These are phyloP conservation scores for Dipodomys spectabilis DNA, from an alignment of 2,113 vertebrate species.

Conservation along the genomic window DNA sequence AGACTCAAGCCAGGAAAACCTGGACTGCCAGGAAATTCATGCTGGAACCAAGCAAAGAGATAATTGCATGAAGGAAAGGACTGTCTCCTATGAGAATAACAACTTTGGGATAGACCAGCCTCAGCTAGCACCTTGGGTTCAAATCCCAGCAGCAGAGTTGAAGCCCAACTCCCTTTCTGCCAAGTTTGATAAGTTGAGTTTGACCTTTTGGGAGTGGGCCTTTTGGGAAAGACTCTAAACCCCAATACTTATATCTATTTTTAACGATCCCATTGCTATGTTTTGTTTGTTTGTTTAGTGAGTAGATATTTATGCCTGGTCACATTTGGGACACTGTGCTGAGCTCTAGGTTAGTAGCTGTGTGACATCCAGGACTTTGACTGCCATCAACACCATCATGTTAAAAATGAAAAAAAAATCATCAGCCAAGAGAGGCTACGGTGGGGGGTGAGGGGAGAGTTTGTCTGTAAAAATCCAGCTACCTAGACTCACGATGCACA, in stretches of 20 bases:
- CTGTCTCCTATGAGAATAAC: background rate
- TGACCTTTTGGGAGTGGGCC: background rate
- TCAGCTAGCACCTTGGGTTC: background rate
- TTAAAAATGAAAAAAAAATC: background rate
- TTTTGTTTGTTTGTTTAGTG: background rate
- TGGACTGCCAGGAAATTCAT: background rate
- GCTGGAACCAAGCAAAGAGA: background rate
- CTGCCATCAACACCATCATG: background rate
- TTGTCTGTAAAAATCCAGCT: background rate
- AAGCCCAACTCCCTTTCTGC: background rate
- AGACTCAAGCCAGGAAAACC: background rate
- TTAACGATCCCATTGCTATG: slow-evolving; percentile 59
- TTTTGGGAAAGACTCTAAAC: slow-evolving; percentile 64
- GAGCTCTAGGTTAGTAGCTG: background rate
- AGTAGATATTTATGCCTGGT: slow-evolving; percentile 55
- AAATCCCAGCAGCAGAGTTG: background rate
- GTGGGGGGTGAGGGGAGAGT: too few relatives aligned
- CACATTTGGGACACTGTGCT: background rate
- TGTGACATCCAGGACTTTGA: background rate
- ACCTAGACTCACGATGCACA: fast-evolving
- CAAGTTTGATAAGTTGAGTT: slow-evolving; percentile 52
- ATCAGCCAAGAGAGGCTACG: too few relatives aligned
- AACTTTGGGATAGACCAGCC: background rate
- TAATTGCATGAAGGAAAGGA: background rate
- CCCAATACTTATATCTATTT: slow-evolving; percentile 63